phyloP scores from a whole-genome alignment of 2,888 invertebrate species.

The Apodemia hepburni region DNA sequence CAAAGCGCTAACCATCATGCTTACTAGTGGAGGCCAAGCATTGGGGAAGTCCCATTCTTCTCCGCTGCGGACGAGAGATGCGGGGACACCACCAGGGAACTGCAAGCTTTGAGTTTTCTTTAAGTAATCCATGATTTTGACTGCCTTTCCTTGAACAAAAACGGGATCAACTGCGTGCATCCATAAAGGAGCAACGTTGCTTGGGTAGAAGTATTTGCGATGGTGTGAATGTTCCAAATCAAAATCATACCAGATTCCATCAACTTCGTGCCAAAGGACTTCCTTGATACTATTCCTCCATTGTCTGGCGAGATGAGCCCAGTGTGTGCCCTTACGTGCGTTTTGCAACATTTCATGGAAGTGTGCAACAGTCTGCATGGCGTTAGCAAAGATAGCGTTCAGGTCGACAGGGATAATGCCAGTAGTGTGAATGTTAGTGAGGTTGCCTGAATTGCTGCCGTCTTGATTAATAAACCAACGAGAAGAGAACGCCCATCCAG shows the following conservation, averaged over 20 bases:
- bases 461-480: slow-evolving; percentile 85
- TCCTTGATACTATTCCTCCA: slow-evolving; percentile 82
- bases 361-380: slow-evolving; percentile 81
- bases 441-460: slow-evolving; percentile 79
- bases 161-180: slow-evolving; percentile 75
- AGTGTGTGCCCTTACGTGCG: slow-evolving; percentile 65
- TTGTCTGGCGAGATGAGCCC: slow-evolving; percentile 71
- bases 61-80: slow-evolving; percentile 83
- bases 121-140: slow-evolving; percentile 77
- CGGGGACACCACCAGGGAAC: slow-evolving; percentile 84
- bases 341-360: slow-evolving; percentile 79
- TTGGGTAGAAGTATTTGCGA: slow-evolving; percentile 84
- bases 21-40: slow-evolving; percentile 92
- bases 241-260: slow-evolving; percentile 91
- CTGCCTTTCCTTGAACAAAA: slow-evolving; percentile 55
- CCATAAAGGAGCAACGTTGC: slow-evolving; percentile 89
- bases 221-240: slow-evolving; percentile 77
- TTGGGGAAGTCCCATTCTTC: slow-evolving; percentile 92
- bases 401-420: slow-evolving; percentile 90
- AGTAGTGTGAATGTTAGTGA: slow-evolving; percentile 83
- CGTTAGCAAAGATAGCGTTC: slow-evolving; percentile 87
- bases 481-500: slow-evolving; percentile 93
- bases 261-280: slow-evolving; percentile 87
- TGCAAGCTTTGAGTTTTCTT: slow-evolving; percentile 63
- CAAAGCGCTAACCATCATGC: slow-evolving; percentile 86